Conservation (phyloP, 2,113 vertebrate species). For the Passer montanus region DNA sequence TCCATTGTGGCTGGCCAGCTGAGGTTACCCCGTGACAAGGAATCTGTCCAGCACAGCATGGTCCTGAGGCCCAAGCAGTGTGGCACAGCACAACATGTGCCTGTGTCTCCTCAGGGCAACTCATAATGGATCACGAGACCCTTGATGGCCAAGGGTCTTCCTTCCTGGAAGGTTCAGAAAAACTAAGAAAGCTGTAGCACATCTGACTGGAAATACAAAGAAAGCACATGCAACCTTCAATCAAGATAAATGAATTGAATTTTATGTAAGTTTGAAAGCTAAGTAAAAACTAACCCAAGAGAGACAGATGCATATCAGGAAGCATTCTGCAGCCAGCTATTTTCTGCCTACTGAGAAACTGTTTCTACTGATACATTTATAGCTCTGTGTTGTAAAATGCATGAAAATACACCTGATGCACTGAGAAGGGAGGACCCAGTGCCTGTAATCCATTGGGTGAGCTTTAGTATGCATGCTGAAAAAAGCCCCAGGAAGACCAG, state of each 20-base stretch:
- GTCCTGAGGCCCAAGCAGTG: not conserved
- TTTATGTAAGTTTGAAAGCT: not conserved
- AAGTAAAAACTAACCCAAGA: not conserved
- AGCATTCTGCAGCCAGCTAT: not conserved
- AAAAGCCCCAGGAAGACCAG: not conserved
- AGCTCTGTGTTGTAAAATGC: not conserved
- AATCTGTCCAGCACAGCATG: not conserved
- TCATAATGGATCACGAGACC: fast-evolving
- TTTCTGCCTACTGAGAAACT: not conserved
- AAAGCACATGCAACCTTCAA: not conserved
- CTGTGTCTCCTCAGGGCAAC: not conserved
- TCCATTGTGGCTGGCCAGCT: not conserved
- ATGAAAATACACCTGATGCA: not conserved
- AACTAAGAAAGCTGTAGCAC: not conserved
- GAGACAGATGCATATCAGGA: not conserved
- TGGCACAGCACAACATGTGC: fast-evolving
- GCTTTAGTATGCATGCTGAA: not conserved
- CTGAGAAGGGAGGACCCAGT: not conserved
- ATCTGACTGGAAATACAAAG: not conserved
- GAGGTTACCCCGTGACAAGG: not conserved
- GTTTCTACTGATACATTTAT: not conserved
- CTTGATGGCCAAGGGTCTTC: fast-evolving
- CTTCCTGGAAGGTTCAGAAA: not conserved
- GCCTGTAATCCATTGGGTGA: not conserved
- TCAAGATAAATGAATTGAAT: not conserved